phyloP scores from a whole-genome alignment of 2,113 vertebrate genomes.

The Anoplopoma fimbria region DNA sequence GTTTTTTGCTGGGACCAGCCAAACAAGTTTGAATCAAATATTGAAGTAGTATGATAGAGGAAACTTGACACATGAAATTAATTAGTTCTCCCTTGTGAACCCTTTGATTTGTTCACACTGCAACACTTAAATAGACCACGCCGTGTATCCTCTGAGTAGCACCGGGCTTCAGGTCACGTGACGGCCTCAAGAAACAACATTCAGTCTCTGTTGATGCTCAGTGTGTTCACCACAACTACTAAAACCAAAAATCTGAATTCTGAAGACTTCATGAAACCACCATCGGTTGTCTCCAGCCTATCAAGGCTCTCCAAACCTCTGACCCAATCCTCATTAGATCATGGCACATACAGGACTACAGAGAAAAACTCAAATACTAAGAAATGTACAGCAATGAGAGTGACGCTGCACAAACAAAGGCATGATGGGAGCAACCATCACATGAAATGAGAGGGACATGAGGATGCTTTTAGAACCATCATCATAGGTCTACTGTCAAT shows the following conservation, averaged over 20 bases:
- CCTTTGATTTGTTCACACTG: constrained; percentile 38
- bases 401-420: constrained; percentile 42
- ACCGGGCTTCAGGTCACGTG: constrained; percentile 59
- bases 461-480: not conserved
- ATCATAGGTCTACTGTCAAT: not conserved
- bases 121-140: constrained; percentile 28
- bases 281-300: constrained; percentile 21
- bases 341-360: constrained; percentile 61
- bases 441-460: constrained; percentile 26
- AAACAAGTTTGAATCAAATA: constrained; percentile 67
- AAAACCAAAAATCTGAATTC: not conserved
- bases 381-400: constrained; percentile 21
- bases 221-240: constrained; percentile 9
- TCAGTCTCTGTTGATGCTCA: constrained; percentile 50
- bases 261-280: constrained; percentile 36
- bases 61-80: constrained; percentile 45
- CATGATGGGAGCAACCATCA: constrained; percentile 22
- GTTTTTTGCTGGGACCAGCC: constrained; percentile 77
- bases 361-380: constrained; percentile 39
- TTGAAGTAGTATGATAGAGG: constrained; percentile 38
- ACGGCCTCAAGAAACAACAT: constrained; percentile 52
- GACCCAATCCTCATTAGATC: not conserved
- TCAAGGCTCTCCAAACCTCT: not conserved
- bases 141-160: constrained; percentile 43
- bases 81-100: constrained; percentile 10